phyloP scores from a whole-genome alignment of 2,888 invertebrate genomes.

The Phytoseiulus persimilis region DNA sequence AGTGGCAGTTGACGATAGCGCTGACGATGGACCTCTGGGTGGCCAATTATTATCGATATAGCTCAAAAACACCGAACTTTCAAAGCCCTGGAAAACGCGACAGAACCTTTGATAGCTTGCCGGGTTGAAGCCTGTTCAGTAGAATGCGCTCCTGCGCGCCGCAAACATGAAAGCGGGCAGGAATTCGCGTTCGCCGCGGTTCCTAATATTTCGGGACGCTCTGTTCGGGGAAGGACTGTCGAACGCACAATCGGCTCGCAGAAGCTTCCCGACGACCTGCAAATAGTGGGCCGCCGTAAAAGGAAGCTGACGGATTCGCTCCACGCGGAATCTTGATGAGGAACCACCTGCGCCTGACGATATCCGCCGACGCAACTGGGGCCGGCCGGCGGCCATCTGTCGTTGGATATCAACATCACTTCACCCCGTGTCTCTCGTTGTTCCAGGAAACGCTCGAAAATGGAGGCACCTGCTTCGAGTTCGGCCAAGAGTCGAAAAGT shows the following conservation, averaged over 20 bases:
- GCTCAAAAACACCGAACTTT: background rate
- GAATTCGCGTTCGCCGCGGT: background rate
- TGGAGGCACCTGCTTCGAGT: conserved; percentile 37
- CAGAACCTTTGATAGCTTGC: too few species aligned
- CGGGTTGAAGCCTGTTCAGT: too few species aligned
- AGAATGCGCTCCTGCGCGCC: too few species aligned
- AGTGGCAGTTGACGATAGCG: conserved; percentile 6
- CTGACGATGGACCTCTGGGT: background rate
- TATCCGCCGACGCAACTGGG: background rate
- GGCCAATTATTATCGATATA: background rate
- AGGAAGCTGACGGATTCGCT: background rate
- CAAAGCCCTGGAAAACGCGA: background rate
- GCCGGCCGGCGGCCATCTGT: background rate
- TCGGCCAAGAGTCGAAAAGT: background rate
- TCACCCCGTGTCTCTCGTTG: background rate
- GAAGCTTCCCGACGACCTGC: background rate
- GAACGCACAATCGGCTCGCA: background rate
- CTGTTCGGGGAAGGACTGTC: background rate
- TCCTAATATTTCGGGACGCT: background rate
- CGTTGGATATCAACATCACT: background rate
- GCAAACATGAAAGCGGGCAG: background rate
- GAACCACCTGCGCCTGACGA: conserved; percentile 34
- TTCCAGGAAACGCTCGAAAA: conserved; percentile 38
- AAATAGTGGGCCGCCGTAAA: background rate
- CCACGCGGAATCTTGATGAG: background rate